These are phyloP conservation scores for Spisula subtruncata DNA, from an alignment of 2,888 invertebrate genomes.

Conservation along the genomic window DNA sequence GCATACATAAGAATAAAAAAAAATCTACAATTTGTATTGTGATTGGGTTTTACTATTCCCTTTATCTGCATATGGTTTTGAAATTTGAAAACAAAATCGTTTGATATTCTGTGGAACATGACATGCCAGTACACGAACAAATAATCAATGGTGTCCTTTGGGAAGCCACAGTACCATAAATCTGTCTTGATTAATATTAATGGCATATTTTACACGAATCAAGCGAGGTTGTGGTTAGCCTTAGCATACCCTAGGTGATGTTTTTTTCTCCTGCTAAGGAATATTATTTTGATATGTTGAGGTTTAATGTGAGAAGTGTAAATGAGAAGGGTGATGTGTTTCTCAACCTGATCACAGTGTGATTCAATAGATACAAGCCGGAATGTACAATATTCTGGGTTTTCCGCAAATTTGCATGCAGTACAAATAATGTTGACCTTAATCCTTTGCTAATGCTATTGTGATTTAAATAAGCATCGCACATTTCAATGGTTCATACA, in stretches of 20 bases:
- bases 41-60: not conserved
- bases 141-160: slow-evolving; percentile 45
- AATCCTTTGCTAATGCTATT: too few relatives aligned
- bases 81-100: not conserved
- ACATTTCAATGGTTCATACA: too few relatives aligned
- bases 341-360: not conserved
- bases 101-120: not conserved
- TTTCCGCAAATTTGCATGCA: too few relatives aligned
- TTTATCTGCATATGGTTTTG: not conserved
- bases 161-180: slow-evolving; percentile 23
- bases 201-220: slow-evolving; percentile 27
- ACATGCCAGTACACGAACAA: not conserved
- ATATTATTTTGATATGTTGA: not conserved
- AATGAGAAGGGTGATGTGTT: not conserved
- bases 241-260: slow-evolving; percentile 9
- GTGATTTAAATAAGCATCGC: too few relatives aligned
- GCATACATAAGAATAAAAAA: not conserved
- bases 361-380: too few relatives aligned
- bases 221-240: not conserved
- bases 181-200: slow-evolving; percentile 52
- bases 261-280: not conserved
- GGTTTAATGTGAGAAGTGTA: slow-evolving; percentile 9
- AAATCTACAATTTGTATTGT: not conserved
- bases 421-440: too few relatives aligned
- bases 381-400: too few relatives aligned